phyloP scores from a whole-genome alignment of 1,140 invertebrate genomes.

The Nasonia giraulti region DNA sequence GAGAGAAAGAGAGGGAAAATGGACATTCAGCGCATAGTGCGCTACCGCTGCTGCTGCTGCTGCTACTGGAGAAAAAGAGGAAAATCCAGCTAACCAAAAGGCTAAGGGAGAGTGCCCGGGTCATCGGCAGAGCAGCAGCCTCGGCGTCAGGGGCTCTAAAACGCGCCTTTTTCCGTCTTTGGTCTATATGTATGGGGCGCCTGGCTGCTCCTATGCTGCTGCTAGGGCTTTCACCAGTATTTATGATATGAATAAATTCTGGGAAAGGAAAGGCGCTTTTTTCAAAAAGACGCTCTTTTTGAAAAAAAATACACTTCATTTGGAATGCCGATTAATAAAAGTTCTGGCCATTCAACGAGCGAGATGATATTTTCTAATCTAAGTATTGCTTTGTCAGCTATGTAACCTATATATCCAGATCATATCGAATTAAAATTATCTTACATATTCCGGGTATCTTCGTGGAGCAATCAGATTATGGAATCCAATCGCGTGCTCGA shows the following conservation, averaged over 20 bases:
- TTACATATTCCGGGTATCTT: background rate
- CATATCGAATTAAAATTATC: background rate
- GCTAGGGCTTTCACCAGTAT: background rate
- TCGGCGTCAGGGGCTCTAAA: background rate
- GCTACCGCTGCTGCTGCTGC: background rate
- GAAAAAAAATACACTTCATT: too few species aligned
- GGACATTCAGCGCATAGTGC: background rate
- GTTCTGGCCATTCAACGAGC: too few species aligned
- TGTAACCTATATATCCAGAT: background rate
- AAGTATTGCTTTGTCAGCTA: too few species aligned
- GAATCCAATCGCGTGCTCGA: background rate
- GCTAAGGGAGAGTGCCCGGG: background rate
- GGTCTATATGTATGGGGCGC: background rate
- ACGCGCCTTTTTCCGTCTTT: background rate
- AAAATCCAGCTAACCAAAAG: slow-evolving; percentile 4
- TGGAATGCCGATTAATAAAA: too few species aligned
- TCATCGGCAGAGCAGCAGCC: background rate
- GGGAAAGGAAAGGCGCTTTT: background rate
- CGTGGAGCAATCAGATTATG: background rate
- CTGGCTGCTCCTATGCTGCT: background rate
- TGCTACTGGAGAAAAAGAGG: background rate
- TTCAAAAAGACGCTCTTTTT: background rate
- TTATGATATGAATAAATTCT: background rate
- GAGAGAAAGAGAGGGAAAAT: background rate
- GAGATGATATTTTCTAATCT: too few species aligned